A percentile compares a stretch with the other conserved stretches of the same genome.
Conservation (phyloP, 1,140 invertebrate species). For the Rhyzopertha dominica region DNA sequence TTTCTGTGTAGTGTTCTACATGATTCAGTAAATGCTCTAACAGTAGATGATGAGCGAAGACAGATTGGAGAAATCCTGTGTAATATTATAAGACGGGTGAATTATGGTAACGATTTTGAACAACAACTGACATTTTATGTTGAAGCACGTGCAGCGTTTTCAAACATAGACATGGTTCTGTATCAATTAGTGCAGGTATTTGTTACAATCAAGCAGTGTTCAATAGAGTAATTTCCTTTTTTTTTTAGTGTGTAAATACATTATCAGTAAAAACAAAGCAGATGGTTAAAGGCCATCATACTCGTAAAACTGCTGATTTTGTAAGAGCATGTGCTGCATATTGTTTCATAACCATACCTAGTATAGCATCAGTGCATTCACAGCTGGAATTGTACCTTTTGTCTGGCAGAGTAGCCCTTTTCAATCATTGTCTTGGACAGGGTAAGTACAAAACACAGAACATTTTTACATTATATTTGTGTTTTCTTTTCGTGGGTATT, state of each 20-base stretch:
- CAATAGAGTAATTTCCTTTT: background rate
- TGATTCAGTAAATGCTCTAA: slow-evolving; percentile 89
- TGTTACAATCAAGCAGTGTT: slow-evolving; percentile 2
- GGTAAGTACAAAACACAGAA: slow-evolving; percentile 45
- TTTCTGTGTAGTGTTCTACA: slow-evolving; percentile 83
- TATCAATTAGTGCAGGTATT: slow-evolving; percentile 78
- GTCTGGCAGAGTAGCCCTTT: slow-evolving; percentile 81
- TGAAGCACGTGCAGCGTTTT: slow-evolving; percentile 81
- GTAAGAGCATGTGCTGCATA: slow-evolving; percentile 92
- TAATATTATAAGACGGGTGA: slow-evolving; percentile 71
- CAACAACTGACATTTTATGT: slow-evolving; percentile 90
- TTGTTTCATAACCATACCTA: slow-evolving; percentile 93
- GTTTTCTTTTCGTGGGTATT: slow-evolving; percentile 2
- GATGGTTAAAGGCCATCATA: slow-evolving; percentile 72
- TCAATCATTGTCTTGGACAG: slow-evolving; percentile 89
- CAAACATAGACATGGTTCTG: slow-evolving; percentile 83
- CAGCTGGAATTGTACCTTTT: slow-evolving; percentile 82
- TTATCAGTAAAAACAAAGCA: slow-evolving; percentile 68
- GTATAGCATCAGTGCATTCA: slow-evolving; percentile 68
- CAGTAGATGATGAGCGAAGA: slow-evolving; percentile 86
- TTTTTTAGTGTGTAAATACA: slow-evolving; percentile 69
- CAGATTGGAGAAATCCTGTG: slow-evolving; percentile 80
- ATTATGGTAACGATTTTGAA: slow-evolving; percentile 82
- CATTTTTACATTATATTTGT: slow-evolving; percentile 3
- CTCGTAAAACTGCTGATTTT: slow-evolving; percentile 76